Percentiles rank a stretch among this genome's conserved stretches.
These are phyloP conservation scores for Drosophila kokeensis DNA, from an alignment of 2,888 invertebrate species.

Conservation along the genomic window DNA sequence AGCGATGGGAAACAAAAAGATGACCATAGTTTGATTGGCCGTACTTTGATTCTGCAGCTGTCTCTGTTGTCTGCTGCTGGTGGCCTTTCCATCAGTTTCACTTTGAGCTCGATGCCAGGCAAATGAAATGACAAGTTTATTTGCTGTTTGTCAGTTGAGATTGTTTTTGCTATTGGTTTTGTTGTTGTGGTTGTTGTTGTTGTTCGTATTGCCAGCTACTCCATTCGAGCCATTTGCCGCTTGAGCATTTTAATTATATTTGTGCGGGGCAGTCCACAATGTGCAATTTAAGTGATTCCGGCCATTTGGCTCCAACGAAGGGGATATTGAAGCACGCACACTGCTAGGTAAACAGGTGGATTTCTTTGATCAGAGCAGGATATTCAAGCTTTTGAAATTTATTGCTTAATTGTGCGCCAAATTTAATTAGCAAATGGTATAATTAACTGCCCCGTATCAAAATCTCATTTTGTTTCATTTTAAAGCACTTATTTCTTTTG, in stretches of 20 bases:
- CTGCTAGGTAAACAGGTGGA: constrained; percentile 59
- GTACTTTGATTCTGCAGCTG: constrained; percentile 1
- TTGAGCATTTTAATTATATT: constrained; percentile 76
- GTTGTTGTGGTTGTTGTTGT: constrained; percentile 1
- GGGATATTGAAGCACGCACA: constrained; percentile 67
- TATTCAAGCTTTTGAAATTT: constrained; percentile 22
- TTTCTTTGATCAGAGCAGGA: constrained; percentile 26
- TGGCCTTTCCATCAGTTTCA: constrained; percentile 20
- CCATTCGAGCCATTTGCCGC: constrained; percentile 57
- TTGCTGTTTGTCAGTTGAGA: constrained; percentile 42
- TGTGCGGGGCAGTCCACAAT: constrained; percentile 62
- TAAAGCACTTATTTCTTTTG: background rate
- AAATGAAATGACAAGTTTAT: constrained; percentile 76
- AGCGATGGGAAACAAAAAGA: constrained; percentile 33
- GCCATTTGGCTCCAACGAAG: constrained; percentile 56
- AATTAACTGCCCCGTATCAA: background rate
- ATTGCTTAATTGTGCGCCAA: constrained; percentile 44
- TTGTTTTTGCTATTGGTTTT: constrained; percentile 11
- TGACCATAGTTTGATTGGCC: constrained; percentile 40
- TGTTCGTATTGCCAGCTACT: constrained; percentile 18
- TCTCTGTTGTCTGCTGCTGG: constrained; percentile 6
- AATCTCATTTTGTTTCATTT: constrained; percentile 5
- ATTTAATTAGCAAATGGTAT: constrained; percentile 69
- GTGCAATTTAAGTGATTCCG: constrained; percentile 67
- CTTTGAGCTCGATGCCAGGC: constrained; percentile 56